These are phyloP conservation scores for cat (Felis catus) DNA, from an alignment of 2,113 vertebrate genomes.

Conservation along the genomic window DNA sequence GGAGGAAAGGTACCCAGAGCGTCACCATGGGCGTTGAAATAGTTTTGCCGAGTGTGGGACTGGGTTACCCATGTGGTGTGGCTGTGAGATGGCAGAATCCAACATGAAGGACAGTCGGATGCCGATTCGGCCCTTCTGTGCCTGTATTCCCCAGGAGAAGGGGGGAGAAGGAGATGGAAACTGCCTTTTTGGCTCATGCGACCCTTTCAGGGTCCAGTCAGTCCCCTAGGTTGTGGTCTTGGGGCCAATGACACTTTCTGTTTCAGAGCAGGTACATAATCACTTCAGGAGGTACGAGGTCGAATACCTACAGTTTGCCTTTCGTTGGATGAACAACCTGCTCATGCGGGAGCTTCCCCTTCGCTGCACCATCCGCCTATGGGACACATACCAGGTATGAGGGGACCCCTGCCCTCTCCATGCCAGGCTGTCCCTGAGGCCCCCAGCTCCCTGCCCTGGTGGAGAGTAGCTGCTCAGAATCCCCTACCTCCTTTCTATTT, in stretches of 20 bases:
- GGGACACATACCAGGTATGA: constrained; percentile 95
- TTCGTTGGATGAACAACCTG: constrained; percentile 95
- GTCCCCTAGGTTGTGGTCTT: neutral
- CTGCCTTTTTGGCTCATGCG: neutral
- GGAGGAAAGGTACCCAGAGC: neutral
- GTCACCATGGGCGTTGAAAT: neutral
- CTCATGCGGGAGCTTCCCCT: constrained; percentile 95
- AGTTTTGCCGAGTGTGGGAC: accelerated
- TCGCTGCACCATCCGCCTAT: constrained; percentile 94
- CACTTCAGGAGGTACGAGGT: constrained; percentile 95
- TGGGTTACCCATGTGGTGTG: neutral
- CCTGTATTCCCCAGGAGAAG: neutral
- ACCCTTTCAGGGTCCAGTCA: neutral
- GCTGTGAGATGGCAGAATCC: neutral
- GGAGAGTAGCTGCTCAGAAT: neutral
- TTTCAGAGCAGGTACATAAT: constrained; percentile 93
- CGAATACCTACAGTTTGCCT: constrained; percentile 95
- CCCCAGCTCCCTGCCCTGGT: neutral
- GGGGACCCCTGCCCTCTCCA: accelerated
- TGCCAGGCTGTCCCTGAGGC: accelerated
- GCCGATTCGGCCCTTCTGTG: no score
- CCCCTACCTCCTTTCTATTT: neutral
- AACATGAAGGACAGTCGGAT: accelerated
- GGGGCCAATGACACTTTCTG: constrained; percentile 71
- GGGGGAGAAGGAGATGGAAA: neutral